A percentile compares a stretch with the other conserved stretches of the same genome.
Evolutionary conservation across 2,888 invertebrate species (phyloP).

Genomic region (Morpho achilles): DNA sequence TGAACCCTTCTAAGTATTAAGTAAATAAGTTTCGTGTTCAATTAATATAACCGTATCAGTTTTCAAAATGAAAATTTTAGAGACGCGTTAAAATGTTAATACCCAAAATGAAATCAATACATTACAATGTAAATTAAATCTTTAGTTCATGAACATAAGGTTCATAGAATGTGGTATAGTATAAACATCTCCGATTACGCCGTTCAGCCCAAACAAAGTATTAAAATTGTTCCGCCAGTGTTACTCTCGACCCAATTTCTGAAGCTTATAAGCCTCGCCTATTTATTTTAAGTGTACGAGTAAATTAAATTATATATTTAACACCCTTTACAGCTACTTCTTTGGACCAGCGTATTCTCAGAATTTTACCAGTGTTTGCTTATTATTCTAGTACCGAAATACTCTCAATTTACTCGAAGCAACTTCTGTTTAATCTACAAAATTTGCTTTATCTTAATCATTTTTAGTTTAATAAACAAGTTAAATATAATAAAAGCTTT

Average conservation of each 20-base stretch:
- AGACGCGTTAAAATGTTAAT: slow-evolving; percentile 23
- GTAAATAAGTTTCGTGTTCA: slow-evolving; percentile 4
- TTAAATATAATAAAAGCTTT: too few species aligned
- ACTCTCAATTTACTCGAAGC: too few species aligned
- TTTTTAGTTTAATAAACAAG: too few species aligned
- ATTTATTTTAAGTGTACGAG: slow-evolving; percentile 18
- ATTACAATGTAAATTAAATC: background rate
- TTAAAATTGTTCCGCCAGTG: slow-evolving; percentile 33
- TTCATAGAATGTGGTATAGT: background rate
- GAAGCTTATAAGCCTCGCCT: slow-evolving; percentile 27
- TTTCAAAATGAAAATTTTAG: slow-evolving; percentile 14
- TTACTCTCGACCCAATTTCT: slow-evolving; percentile 32
- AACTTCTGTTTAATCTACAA: too few species aligned
- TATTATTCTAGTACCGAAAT: background rate
- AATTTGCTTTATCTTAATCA: too few species aligned
- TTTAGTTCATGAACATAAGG: background rate
- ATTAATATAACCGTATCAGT: slow-evolving; percentile 18
- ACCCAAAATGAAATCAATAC: slow-evolving; percentile 17
- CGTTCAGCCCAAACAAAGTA: slow-evolving; percentile 23
- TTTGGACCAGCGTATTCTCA: too few species aligned
- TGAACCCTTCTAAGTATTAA: background rate
- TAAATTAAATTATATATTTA: slow-evolving; percentile 20
- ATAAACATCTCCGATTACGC: slow-evolving; percentile 19
- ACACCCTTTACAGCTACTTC: background rate
- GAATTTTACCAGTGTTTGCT: too few species aligned